Conservation (phyloP, 2,113 vertebrate genomes). For the Caloenas nicobarica region DNA sequence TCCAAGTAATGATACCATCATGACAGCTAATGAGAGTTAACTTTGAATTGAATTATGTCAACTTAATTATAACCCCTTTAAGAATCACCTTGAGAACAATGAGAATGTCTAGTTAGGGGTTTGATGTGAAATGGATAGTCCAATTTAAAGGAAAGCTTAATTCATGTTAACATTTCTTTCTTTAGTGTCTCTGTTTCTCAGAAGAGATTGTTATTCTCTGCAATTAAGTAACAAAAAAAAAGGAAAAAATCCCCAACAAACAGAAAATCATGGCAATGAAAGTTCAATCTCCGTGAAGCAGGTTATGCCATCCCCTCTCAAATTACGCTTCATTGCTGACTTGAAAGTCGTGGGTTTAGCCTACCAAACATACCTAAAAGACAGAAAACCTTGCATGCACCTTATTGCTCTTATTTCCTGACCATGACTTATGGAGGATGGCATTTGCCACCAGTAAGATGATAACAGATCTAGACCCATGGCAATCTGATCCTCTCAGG, state of each 20-base stretch:
- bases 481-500: not conserved
- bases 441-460: not conserved
- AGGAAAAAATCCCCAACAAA: not conserved
- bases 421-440: not conserved
- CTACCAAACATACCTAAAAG: not conserved
- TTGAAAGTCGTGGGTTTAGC: not conserved
- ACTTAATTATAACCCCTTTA: slow-evolving; percentile 51
- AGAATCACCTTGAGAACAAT: slow-evolving; percentile 48
- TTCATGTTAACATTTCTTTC: slow-evolving; percentile 40
- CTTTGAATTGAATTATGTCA: slow-evolving; percentile 53
- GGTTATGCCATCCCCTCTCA: not conserved
- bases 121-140: slow-evolving; percentile 59
- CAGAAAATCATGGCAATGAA: not conserved
- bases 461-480: not conserved
- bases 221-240: slow-evolving; percentile 48
- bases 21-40: slow-evolving; percentile 54
- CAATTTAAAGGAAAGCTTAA: slow-evolving; percentile 62
- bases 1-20: slow-evolving; percentile 32
- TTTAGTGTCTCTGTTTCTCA: not conserved
- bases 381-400: not conserved
- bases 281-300: not conserved
- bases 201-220: slow-evolving; percentile 26
- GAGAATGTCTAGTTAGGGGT: slow-evolving; percentile 19
- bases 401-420: not conserved
- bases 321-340: not conserved